These are phyloP conservation scores for Xestia sexstrigata DNA, from an alignment of 2,888 invertebrate genomes.

Conservation along the genomic window DNA sequence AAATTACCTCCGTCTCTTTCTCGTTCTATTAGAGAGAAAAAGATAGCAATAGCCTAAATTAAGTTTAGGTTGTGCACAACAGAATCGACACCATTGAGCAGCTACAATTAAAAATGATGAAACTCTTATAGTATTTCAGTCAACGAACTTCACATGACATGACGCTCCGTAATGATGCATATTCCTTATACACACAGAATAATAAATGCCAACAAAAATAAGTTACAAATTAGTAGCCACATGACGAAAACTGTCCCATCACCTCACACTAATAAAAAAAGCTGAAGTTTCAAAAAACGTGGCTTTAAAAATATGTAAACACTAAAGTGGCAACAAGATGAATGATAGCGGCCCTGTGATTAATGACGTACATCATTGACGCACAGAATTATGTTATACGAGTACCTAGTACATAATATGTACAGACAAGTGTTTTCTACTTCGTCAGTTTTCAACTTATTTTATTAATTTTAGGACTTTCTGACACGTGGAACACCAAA, in stretches of 20 bases:
- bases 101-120: too few relatives aligned
- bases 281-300: conserved; percentile 66
- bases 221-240: conserved; percentile 27
- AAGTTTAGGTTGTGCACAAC: too few relatives aligned
- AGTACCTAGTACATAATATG: conserved; percentile 11
- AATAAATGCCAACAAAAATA: conserved; percentile 32
- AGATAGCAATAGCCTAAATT: too few relatives aligned
- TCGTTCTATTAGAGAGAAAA: too few relatives aligned
- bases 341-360: conserved; percentile 65
- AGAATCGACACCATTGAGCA: too few relatives aligned
- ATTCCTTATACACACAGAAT: conserved; percentile 5
- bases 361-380: conserved; percentile 59
- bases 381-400: conserved; percentile 41
- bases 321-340: conserved; percentile 74
- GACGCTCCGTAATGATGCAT: neutral
- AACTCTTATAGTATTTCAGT: neutral
- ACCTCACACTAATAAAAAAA: conserved; percentile 70
- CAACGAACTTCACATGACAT: neutral
- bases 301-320: conserved; percentile 74
- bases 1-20: too few relatives aligned
- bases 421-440: neutral
- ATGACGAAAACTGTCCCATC: conserved; percentile 66
- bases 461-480: neutral
- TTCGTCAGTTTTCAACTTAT: neutral
- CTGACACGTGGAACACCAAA: too few relatives aligned